Evolutionary conservation across 2,888 invertebrate species (phyloP).

Genomic region (Sipha maydis): DNA sequence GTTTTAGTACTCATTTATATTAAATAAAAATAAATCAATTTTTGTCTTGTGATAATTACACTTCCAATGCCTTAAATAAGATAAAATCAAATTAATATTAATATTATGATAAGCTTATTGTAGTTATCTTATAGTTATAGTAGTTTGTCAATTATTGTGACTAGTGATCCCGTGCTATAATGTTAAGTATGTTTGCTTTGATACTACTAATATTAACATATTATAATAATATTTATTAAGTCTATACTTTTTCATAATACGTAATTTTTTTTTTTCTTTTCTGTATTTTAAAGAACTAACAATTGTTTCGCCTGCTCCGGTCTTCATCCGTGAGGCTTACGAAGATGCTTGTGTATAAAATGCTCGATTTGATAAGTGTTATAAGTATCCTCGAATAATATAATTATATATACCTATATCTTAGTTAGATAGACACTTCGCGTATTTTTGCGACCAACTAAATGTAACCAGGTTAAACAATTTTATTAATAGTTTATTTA

Average conservation of each 20-base stretch:
- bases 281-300: background rate
- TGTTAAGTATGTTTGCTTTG: conserved; percentile 4
- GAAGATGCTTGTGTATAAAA: background rate
- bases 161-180: conserved; percentile 22
- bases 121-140: conserved; percentile 6
- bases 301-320: background rate
- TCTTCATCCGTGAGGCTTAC: background rate
- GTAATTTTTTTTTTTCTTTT: background rate
- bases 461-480: background rate
- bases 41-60: conserved; percentile 23
- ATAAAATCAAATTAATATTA: conserved; percentile 20
- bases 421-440: background rate
- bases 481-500: background rate
- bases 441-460: background rate
- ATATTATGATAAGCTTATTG: conserved; percentile 15
- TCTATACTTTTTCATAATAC: background rate
- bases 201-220: conserved; percentile 8
- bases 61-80: background rate
- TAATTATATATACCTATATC: background rate
- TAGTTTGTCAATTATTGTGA: conserved; percentile 34
- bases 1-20: background rate
- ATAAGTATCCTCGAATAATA: background rate
- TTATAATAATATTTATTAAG: background rate
- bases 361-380: background rate
- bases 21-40: background rate